These are phyloP conservation scores for Strix occidentalis DNA, from an alignment of 2,797 vertebrate species.

Conservation along the genomic window DNA sequence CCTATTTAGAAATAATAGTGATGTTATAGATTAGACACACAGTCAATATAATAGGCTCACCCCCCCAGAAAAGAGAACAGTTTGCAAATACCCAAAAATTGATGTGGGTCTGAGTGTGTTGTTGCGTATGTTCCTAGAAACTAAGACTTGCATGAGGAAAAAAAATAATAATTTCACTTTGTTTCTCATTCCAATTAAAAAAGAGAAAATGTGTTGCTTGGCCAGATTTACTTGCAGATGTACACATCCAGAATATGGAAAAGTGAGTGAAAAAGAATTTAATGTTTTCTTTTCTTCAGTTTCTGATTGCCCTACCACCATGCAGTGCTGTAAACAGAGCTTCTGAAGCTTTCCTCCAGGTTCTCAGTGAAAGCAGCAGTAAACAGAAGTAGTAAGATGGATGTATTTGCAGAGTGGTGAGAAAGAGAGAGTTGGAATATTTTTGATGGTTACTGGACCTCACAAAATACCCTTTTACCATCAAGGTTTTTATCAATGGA, in stretches of 20 bases:
- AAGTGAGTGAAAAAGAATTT: neutral
- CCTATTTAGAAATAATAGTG: neutral
- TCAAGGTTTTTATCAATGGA: neutral
- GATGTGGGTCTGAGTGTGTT: neutral
- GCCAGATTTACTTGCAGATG: neutral
- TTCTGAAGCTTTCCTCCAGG: neutral
- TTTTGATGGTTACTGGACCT: neutral
- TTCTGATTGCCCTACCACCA: neutral
- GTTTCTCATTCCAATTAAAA: neutral
- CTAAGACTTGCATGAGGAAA: neutral
- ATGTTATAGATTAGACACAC: neutral
- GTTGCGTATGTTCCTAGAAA: neutral
- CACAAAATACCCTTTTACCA: neutral
- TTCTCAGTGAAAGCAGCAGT: neutral
- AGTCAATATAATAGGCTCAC: neutral
- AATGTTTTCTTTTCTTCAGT: neutral
- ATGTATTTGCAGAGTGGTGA: neutral
- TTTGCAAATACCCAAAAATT: neutral
- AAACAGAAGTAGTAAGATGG: neutral
- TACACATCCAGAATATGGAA: neutral
- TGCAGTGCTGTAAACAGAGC: neutral
- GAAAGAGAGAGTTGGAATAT: neutral
- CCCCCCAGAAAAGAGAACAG: accelerated
- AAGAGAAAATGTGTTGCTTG: neutral
- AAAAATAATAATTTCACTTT: neutral